phyloP scores from a whole-genome alignment of 2,797 vertebrate species.

The Chrosomus eos region DNA sequence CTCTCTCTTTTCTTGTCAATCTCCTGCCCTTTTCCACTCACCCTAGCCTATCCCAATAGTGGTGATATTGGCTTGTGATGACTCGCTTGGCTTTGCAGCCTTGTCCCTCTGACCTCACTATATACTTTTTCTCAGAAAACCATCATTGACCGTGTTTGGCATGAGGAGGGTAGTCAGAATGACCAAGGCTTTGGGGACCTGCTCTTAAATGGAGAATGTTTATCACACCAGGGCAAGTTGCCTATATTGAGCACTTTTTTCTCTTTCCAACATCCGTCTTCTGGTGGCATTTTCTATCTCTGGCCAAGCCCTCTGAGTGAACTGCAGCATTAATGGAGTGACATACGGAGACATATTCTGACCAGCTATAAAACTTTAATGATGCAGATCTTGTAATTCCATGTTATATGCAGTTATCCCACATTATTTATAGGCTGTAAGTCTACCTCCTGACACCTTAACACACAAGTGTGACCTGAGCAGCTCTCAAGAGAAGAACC shows the following conservation, averaged over 20 bases:
- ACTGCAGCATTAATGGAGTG: conserved; percentile 43
- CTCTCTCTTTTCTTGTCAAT: conserved; percentile 10
- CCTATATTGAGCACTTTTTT: conserved; percentile 33
- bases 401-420: conserved; percentile 21
- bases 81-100: conserved; percentile 1
- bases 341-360: conserved; percentile 16
- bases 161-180: conserved; percentile 2
- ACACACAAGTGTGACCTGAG: conserved; percentile 18
- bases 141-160: background rate
- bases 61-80: conserved; percentile 23
- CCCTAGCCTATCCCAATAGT: conserved; percentile 24
- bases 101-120: conserved; percentile 32
- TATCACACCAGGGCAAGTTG: conserved; percentile 26
- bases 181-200: conserved; percentile 14
- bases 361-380: conserved; percentile 32
- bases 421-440: conserved; percentile 40
- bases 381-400: conserved; percentile 47
- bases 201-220: conserved; percentile 24
- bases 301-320: conserved; percentile 4
- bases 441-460: conserved; percentile 46
- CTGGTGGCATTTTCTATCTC: background rate
- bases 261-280: conserved; percentile 27
- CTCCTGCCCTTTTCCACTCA: conserved; percentile 20
- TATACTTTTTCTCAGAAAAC: conserved; percentile 23
- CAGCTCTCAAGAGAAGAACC: conserved; percentile 20